Evolutionary conservation across 2,888 invertebrate genomes (phyloP).

Genomic region (Drosophila anomelani): DNA sequence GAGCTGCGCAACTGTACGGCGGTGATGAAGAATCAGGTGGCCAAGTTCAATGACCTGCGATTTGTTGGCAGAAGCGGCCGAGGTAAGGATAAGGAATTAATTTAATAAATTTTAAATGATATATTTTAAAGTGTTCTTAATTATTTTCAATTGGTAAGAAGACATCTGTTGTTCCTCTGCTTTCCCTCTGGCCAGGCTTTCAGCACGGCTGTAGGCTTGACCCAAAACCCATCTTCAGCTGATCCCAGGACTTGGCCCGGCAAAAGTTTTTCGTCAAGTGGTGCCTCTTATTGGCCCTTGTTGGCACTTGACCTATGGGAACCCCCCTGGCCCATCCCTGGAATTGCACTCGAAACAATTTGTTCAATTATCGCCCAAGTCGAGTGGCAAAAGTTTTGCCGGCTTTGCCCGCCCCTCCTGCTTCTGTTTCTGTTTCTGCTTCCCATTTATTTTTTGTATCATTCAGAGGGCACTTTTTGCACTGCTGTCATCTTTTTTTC

Average conservation of each 20-base stretch:
- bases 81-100: constrained; percentile 86
- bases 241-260: neutral
- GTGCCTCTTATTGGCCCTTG: constrained; percentile 43
- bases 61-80: constrained; percentile 99
- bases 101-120: too few species aligned
- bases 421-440: neutral
- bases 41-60: constrained; percentile 99
- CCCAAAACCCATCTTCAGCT: constrained; percentile 3
- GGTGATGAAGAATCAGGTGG: constrained; percentile 99
- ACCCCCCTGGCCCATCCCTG: constrained; percentile 3
- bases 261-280: constrained; percentile 37
- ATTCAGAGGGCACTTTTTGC: constrained; percentile 63
- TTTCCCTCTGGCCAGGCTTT: too few species aligned
- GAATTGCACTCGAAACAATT: constrained; percentile 78
- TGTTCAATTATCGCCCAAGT: constrained; percentile 72
- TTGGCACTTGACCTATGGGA: constrained; percentile 24
- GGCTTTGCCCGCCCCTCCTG: constrained; percentile 19
- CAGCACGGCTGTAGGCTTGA: too few species aligned
- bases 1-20: constrained; percentile 97
- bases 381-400: constrained; percentile 72
- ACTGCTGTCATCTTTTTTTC: constrained; percentile 48
- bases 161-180: too few species aligned
- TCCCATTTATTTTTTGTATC: constrained; percentile 40
- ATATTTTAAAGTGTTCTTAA: too few species aligned
- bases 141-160: too few species aligned